Percentiles rank a stretch among this genome's conserved stretches.
These are phyloP conservation scores for Odontocolon sp. DNA, from an alignment of 2,888 invertebrate genomes.

Conservation along the genomic window DNA sequence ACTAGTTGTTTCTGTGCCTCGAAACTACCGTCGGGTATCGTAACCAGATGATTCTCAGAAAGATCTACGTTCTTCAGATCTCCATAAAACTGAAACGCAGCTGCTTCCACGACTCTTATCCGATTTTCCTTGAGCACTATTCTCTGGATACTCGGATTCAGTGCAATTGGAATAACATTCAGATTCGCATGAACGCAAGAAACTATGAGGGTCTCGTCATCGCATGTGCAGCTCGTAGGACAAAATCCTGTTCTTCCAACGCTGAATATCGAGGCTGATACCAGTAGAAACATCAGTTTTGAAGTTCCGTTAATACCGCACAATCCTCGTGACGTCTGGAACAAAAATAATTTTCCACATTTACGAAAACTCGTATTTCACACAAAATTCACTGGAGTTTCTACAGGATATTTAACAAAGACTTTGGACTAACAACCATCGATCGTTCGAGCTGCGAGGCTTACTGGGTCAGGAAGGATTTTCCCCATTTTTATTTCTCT, in stretches of 20 bases:
- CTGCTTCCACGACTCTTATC: conserved; percentile 92
- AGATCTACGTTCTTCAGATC: conserved; percentile 93
- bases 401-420: background rate
- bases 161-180: conserved; percentile 93
- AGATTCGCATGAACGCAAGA: conserved; percentile 92
- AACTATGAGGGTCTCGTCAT: conserved; percentile 94
- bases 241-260: conserved; percentile 85
- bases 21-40: conserved; percentile 90
- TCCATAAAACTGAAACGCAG: conserved; percentile 93
- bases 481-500: conserved; percentile 10
- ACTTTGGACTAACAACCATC: background rate
- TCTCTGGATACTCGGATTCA: conserved; percentile 94
- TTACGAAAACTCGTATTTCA: too few relatives aligned
- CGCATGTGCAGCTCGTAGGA: conserved; percentile 93
- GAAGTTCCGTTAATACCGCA: conserved; percentile 25
- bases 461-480: conserved; percentile 38
- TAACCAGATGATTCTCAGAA: conserved; percentile 92
- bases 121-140: conserved; percentile 92
- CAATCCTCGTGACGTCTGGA: conserved; percentile 53
- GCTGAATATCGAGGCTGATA: conserved; percentile 65
- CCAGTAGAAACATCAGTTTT: conserved; percentile 58
- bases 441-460: background rate
- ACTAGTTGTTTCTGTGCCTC: conserved; percentile 90
- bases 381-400: background rate
- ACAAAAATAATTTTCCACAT: conserved; percentile 33